Evolutionary conservation across 1,140 invertebrate genomes (phyloP).

Genomic region (Phymorhynchus buccinoides): DNA sequence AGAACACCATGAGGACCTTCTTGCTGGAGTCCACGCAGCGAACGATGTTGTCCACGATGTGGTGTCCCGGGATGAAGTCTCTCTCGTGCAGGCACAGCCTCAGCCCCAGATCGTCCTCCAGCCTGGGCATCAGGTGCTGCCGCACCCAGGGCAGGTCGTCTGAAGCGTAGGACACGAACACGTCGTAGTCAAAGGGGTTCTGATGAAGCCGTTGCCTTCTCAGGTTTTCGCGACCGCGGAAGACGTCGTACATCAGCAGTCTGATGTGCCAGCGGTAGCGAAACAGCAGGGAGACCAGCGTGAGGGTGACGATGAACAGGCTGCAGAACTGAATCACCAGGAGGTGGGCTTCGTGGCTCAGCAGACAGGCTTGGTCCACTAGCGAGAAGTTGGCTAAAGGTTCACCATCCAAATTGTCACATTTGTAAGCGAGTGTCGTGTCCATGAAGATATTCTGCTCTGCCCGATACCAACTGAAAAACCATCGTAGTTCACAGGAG

Average conservation of each 20-base stretch:
- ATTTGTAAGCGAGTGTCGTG: neutral
- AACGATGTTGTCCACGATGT: constrained; percentile 57
- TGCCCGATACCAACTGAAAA: constrained; percentile 25
- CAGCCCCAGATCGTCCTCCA: constrained; percentile 34
- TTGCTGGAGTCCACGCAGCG: constrained; percentile 53
- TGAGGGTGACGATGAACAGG: constrained; percentile 7
- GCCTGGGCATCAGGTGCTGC: constrained; percentile 70
- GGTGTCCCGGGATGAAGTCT: constrained; percentile 56
- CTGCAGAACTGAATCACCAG: neutral
- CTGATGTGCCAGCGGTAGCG: constrained; percentile 29
- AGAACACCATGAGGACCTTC: constrained; percentile 54
- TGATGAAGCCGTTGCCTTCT: neutral
- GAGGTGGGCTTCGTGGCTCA: neutral
- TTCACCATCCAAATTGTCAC: neutral
- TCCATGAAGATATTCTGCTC: neutral
- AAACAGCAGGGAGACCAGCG: neutral
- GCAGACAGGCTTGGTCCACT: constrained; percentile 24
- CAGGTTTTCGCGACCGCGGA: neutral
- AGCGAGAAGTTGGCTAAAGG: neutral
- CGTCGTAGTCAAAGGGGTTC: constrained; percentile 42
- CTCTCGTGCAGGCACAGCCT: constrained; percentile 60
- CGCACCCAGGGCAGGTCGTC: constrained; percentile 57
- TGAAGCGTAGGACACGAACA: constrained; percentile 51
- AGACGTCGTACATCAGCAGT: constrained; percentile 20
- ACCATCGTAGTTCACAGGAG: constrained; percentile 30